Evolutionary conservation across 2,113 vertebrate genomes (phyloP).

Genomic region (Istiophorus platypterus): DNA sequence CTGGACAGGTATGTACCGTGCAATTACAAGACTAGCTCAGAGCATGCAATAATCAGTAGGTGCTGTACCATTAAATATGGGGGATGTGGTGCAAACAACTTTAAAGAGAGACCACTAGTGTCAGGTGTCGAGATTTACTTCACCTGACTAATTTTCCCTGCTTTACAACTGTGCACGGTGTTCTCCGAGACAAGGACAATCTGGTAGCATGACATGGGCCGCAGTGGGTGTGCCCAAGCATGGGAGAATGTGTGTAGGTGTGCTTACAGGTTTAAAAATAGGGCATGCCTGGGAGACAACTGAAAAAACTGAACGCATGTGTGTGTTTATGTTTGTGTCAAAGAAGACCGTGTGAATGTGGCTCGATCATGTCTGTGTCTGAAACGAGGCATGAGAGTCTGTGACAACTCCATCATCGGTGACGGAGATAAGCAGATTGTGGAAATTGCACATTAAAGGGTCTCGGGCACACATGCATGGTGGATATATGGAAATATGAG

Average conservation of each 20-base stretch:
- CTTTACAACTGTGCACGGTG: conserved; percentile 19
- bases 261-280: conserved; percentile 74
- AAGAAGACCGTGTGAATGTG: conserved; percentile 66
- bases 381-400: conserved; percentile 37
- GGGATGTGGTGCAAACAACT: conserved; percentile 60
- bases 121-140: conserved; percentile 72
- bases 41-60: conserved; percentile 77
- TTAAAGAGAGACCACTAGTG: conserved; percentile 65
- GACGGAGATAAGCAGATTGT: neutral
- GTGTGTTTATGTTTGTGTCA: conserved; percentile 58
- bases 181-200: conserved; percentile 30
- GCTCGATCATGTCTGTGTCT: conserved; percentile 31
- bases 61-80: conserved; percentile 68
- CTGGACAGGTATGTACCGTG: conserved; percentile 81
- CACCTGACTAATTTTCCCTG: conserved; percentile 47
- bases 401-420: conserved; percentile 24
- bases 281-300: conserved; percentile 65
- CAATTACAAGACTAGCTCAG: conserved; percentile 74
- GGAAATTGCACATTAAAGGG: neutral
- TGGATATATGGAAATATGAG: neutral
- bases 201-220: conserved; percentile 8
- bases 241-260: conserved; percentile 81
- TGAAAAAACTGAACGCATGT: conserved; percentile 46
- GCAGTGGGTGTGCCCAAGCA: conserved; percentile 70
- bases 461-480: neutral